Base-by-base conservation (phyloP, 2,113 vertebrate genomes). In the Choloepus hoffmanni region DNA sequence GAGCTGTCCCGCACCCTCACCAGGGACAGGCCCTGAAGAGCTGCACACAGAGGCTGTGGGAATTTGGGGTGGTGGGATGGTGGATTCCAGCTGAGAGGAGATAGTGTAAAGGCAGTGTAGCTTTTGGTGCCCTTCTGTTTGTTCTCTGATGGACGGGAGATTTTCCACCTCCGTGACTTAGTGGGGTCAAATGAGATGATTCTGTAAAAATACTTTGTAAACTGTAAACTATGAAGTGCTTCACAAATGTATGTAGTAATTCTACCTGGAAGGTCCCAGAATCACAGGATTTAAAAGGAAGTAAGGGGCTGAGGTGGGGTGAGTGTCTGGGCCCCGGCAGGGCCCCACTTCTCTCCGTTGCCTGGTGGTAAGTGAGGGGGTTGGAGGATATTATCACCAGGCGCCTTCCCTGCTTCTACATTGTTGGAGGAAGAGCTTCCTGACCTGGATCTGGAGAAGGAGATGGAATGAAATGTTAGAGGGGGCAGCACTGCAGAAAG, bases 181-280 rank as follows among this genome's bases (percentile, higher is more conserved):
- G 50, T 40, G 94, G 81, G 70, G 48, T 23, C n/a, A 26, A 5
- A 11, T 13, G 11, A 33, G 13, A 8, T 6, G 60, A 21, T 1
- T 33, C 26, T 78, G 26, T 45, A 6, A 24, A 50, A 63, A 11
- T 12, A 21, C 55, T 63, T 55, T 33, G 30, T 76, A 26, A 77
- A n/a, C 40, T 12, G 3, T 76, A 26, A 77, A 43, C 40, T 12
- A 2, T 24, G 23, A 40, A 28, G 26, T 23, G 2, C 40, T n/a
- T 16, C 3, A 2, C 15, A 1, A 45, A 24, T 0, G 3, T 28
- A 4, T 10, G 48, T 1, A 0, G 33, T 12, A 6, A 12, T 68
- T 60, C 73, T 60, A 4, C 68, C 82, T 13, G 40, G 60, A 55
- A 18, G 50, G 23, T 36, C 67, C 33, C 36, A 28, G 26, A 23